Percentiles rank a stretch among this genome's conserved stretches.
Evolutionary conservation across 2,797 vertebrate genomes (phyloP).

Genomic region (Cuculus canorus): DNA sequence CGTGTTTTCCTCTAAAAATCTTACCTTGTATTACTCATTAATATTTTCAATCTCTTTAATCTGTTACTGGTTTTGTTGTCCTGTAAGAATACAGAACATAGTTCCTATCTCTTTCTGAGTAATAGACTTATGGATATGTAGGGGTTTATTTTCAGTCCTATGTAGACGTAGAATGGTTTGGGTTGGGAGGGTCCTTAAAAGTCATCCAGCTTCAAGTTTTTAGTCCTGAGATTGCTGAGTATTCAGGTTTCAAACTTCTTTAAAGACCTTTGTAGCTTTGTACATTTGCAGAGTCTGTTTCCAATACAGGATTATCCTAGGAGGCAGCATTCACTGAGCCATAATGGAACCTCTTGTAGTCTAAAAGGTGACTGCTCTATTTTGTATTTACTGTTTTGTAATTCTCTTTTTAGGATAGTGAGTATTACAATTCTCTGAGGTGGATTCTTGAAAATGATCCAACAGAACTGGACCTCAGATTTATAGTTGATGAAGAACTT

Average conservation of each 20-base stretch:
- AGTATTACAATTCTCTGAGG: conserved; percentile 95
- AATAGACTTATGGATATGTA: neutral
- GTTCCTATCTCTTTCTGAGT: neutral
- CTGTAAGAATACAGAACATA: neutral
- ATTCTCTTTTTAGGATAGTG: conserved; percentile 85
- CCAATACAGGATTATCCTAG: neutral
- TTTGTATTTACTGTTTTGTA: neutral
- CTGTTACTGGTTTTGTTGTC: neutral
- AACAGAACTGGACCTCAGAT: conserved; percentile 91
- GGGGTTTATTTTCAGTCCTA: neutral
- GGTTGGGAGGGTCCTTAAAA: neutral
- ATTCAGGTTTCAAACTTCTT: neutral
- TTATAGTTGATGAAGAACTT: conserved; percentile 94
- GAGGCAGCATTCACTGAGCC: neutral
- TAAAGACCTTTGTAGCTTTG: neutral
- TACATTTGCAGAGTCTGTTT: neutral
- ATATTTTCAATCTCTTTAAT: neutral
- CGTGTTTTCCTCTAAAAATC: too few relatives aligned
- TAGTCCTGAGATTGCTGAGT: neutral
- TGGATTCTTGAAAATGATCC: conserved; percentile 99
- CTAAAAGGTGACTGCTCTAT: neutral
- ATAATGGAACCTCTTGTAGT: neutral
- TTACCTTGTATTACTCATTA: too few relatives aligned
- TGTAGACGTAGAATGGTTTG: neutral
- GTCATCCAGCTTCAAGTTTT: neutral